Conservation (phyloP, 2,888 invertebrate species). For the Cantharis flavilabris region DNA sequence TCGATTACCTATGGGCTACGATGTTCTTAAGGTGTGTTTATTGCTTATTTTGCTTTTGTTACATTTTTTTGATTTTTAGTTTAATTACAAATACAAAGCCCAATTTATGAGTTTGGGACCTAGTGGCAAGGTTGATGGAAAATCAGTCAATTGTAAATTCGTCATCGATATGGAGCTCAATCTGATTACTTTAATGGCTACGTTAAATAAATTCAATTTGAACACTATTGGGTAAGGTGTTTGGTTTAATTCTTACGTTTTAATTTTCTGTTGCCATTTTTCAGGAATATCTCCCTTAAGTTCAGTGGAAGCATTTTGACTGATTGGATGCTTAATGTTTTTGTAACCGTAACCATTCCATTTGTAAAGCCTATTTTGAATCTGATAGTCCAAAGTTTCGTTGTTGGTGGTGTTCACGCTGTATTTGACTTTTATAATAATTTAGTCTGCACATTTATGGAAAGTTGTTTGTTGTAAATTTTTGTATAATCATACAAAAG, state of each 20-base stretch:
- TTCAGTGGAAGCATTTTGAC: slow-evolving; percentile 58
- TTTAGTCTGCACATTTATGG: not conserved
- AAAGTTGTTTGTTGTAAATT: not conserved
- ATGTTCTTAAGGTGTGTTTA: slow-evolving; percentile 30
- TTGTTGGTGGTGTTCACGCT: not conserved
- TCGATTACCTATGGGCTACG: slow-evolving; percentile 22
- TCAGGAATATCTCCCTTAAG: slow-evolving; percentile 57
- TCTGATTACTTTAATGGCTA: not conserved
- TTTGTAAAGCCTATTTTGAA: slow-evolving; percentile 1
- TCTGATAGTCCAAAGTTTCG: not conserved
- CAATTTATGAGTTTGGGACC: slow-evolving; percentile 61
- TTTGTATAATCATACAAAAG: not conserved
- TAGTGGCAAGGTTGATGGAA: slow-evolving; percentile 57
- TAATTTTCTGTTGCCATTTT: not conserved
- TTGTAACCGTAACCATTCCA: slow-evolving; percentile 36
- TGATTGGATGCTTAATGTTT: slow-evolving; percentile 60
- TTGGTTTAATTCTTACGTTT: not conserved
- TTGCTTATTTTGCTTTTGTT: not conserved
- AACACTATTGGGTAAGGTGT: not conserved
- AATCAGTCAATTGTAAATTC: not conserved
- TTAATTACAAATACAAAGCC: slow-evolving; percentile 59
- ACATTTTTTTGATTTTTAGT: slow-evolving; percentile 49
- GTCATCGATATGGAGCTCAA: not conserved
- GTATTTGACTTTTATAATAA: not conserved
- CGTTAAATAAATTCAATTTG: not conserved